phyloP scores from a whole-genome alignment of 2,888 invertebrate species.

The Phymatocera aterrima region DNA sequence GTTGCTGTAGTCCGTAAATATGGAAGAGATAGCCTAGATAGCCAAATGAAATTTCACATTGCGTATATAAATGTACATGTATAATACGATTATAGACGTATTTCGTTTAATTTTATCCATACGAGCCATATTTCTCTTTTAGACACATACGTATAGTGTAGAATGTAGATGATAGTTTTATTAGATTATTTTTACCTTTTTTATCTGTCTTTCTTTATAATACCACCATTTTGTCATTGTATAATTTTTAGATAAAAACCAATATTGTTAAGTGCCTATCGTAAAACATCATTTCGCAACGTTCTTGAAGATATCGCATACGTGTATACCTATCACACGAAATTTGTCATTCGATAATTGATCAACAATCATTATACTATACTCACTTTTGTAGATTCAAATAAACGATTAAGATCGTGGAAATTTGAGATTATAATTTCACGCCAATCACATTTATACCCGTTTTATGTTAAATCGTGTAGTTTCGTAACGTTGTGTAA shows the following conservation, averaged over 20 bases:
- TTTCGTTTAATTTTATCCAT: not conserved
- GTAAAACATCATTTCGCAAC: slow-evolving; percentile 13
- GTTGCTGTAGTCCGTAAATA: slow-evolving; percentile 22
- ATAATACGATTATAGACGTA: slow-evolving; percentile 12
- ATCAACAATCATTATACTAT: slow-evolving; percentile 41
- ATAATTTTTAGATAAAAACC: not conserved
- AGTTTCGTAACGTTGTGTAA: not conserved
- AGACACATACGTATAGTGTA: not conserved
- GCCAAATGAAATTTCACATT: slow-evolving; percentile 42
- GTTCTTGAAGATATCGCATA: not conserved
- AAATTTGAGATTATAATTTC: not conserved
- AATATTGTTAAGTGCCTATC: not conserved
- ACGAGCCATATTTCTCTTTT: slow-evolving; percentile 20
- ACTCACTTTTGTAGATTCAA: slow-evolving; percentile 26
- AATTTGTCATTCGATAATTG: slow-evolving; percentile 21
- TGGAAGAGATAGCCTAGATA: slow-evolving; percentile 45
- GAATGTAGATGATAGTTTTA: not conserved
- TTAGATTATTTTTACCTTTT: not conserved
- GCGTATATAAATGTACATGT: slow-evolving; percentile 25
- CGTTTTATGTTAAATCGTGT: not conserved
- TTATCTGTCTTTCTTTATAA: not conserved
- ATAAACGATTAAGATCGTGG: slow-evolving; percentile 28
- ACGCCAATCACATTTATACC: not conserved
- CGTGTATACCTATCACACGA: not conserved
- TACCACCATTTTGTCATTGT: slow-evolving; percentile 30